Conservation (phyloP, 2,888 invertebrate species). For the Buathra laborator region DNA sequence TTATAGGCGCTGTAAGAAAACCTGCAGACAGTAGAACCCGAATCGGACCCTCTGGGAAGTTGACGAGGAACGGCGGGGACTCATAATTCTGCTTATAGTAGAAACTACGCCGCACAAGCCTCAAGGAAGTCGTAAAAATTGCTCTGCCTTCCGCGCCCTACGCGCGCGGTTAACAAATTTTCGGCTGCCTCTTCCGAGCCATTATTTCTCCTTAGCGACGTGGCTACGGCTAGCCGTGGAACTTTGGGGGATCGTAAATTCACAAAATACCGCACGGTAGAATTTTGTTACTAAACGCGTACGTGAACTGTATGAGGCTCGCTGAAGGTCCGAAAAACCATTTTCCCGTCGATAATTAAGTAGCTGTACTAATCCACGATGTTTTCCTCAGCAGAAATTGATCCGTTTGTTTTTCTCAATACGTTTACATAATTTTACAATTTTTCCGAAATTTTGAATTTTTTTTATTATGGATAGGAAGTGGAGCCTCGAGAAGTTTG, state of each 20-base stretch:
- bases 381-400: not conserved
- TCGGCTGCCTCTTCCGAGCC: slow-evolving; percentile 64
- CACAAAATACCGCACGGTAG: slow-evolving; percentile 41
- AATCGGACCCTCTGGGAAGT: slow-evolving; percentile 42
- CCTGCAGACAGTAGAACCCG: slow-evolving; percentile 6
- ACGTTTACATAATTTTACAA: not conserved
- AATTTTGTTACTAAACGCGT: slow-evolving; percentile 19
- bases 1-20: slow-evolving; percentile 8
- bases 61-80: slow-evolving; percentile 42
- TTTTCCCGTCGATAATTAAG: too few species aligned
- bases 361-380: too few species aligned
- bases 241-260: slow-evolving; percentile 54
- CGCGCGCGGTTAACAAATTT: slow-evolving; percentile 71
- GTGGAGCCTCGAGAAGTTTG: too few species aligned
- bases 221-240: slow-evolving; percentile 24
- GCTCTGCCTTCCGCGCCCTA: slow-evolving; percentile 59
- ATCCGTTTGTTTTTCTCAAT: too few species aligned
- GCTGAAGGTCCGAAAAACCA: too few species aligned
- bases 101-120: slow-evolving; percentile 44
- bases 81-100: slow-evolving; percentile 66
- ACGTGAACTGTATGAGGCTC: not conserved
- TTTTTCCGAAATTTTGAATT: too few species aligned
- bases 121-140: slow-evolving; percentile 68
- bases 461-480: too few species aligned
- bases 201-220: slow-evolving; percentile 70